Evolutionary conservation across 2,888 invertebrate species (phyloP).

Genomic region (Andrena flavipes): DNA sequence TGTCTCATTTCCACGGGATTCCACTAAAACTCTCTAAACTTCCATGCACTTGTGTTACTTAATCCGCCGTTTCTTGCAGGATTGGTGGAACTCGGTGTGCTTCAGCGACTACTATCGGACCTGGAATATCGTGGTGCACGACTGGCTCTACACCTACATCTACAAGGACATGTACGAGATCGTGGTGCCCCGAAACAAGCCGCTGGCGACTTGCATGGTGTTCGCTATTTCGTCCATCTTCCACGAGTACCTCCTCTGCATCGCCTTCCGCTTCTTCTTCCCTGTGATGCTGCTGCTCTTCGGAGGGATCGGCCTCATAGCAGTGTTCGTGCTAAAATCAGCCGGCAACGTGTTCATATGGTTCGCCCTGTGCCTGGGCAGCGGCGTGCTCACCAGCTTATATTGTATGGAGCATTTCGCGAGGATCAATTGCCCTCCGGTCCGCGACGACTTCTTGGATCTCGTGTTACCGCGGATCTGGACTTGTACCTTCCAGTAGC

Average conservation of each 20-base stretch:
- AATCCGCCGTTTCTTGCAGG: conserved; percentile 17
- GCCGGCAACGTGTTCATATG: conserved; percentile 94
- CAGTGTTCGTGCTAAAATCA: conserved; percentile 86
- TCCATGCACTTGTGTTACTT: no score
- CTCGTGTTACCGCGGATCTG: conserved; percentile 86
- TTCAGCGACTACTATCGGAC: conserved; percentile 94
- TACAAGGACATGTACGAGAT: conserved; percentile 88
- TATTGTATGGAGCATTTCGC: conserved; percentile 96
- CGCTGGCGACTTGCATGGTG: conserved; percentile 87
- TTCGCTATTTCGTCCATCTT: conserved; percentile 93
- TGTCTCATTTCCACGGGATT: conserved; percentile 5
- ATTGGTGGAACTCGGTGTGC: conserved; percentile 89
- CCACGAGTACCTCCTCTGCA: conserved; percentile 94
- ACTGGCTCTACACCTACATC: conserved; percentile 96
- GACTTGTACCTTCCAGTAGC: conserved; percentile 73
- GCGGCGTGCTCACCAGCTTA: conserved; percentile 90
- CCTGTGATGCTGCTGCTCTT: conserved; percentile 94
- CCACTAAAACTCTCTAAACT: not conserved
- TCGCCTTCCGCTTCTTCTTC: conserved; percentile 94
- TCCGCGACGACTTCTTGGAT: conserved; percentile 83
- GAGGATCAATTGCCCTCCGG: conserved; percentile 89
- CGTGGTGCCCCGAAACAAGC: conserved; percentile 84
- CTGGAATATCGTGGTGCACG: conserved; percentile 98
- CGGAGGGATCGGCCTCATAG: conserved; percentile 88
- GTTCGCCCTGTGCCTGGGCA: conserved; percentile 92